Conservation (phyloP, 2,113 vertebrate genomes). For the Myodes glareolus region DNA sequence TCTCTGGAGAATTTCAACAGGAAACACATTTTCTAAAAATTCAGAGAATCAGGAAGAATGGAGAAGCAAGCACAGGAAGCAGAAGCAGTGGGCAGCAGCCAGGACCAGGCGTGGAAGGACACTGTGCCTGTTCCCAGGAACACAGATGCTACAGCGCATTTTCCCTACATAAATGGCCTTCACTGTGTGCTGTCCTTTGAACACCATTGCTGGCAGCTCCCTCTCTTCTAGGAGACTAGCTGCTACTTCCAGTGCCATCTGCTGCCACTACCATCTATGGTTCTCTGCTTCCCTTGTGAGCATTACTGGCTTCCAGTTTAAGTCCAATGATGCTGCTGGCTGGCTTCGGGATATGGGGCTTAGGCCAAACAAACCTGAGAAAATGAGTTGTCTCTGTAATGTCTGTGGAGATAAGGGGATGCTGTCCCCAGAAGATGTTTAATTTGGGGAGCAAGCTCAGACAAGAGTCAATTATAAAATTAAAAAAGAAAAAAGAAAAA, state of each 20-base stretch:
- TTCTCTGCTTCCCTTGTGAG: background rate
- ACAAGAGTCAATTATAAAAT: background rate
- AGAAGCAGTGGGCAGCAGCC: no score
- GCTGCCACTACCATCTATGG: background rate
- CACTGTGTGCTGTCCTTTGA: background rate
- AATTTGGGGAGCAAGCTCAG: background rate
- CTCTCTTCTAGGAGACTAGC: background rate
- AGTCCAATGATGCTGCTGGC: background rate
- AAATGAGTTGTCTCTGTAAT: background rate
- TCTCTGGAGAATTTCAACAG: background rate
- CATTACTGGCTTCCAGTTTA: background rate
- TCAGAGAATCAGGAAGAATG: background rate
- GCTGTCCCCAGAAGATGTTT: background rate
- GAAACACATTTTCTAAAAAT: background rate
- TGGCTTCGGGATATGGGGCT: constrained; percentile 30
- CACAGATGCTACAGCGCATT: no score
- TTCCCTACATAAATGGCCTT: accelerated
- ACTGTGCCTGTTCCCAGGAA: background rate
- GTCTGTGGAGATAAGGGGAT: background rate
- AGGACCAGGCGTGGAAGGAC: background rate
- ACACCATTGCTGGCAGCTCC: background rate
- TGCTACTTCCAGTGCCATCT: background rate
- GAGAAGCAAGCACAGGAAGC: background rate
- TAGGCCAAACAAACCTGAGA: background rate
- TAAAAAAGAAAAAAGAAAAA: background rate